Conservation (phyloP, 2,113 vertebrate genomes). For the Eulacestoma nigropectus region DNA sequence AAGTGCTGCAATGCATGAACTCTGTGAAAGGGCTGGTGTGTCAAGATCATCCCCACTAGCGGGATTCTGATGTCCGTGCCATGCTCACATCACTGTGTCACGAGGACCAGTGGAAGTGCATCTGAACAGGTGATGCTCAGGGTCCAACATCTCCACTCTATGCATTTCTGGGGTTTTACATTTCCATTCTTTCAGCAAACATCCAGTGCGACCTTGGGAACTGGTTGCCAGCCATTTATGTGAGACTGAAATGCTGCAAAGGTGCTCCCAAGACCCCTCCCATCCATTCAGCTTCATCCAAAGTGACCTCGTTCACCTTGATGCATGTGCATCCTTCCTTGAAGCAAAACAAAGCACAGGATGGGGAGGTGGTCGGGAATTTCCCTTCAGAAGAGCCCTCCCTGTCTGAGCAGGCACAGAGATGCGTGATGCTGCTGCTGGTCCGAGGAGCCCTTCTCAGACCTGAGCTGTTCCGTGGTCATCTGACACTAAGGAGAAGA, state of each 20-base stretch:
- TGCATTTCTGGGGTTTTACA: not conserved
- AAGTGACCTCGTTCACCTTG: not conserved
- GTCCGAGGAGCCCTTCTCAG: not conserved
- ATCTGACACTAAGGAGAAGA: not conserved
- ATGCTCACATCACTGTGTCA: not conserved
- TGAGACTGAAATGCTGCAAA: not conserved
- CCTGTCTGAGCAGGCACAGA: not conserved
- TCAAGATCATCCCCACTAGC: fast-evolving
- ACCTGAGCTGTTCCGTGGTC: not conserved
- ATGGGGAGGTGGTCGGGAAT: fast-evolving
- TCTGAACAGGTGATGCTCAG: not conserved
- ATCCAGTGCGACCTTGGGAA: not conserved
- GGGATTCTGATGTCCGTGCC: not conserved
- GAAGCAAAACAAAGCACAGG: not conserved
- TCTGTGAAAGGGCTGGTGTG: not conserved
- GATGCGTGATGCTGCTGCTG: not conserved
- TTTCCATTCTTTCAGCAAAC: not conserved
- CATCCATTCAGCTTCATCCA: not conserved
- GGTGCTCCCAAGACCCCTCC: not conserved
- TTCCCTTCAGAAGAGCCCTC: not conserved
- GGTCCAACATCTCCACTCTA: not conserved
- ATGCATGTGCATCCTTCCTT: not conserved
- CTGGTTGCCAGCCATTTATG: not conserved
- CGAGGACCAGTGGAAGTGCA: not conserved
- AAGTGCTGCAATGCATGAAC: not conserved